Evolutionary conservation across 2,888 invertebrate genomes (phyloP).

Genomic region (Acanthosepion pharaonis): DNA sequence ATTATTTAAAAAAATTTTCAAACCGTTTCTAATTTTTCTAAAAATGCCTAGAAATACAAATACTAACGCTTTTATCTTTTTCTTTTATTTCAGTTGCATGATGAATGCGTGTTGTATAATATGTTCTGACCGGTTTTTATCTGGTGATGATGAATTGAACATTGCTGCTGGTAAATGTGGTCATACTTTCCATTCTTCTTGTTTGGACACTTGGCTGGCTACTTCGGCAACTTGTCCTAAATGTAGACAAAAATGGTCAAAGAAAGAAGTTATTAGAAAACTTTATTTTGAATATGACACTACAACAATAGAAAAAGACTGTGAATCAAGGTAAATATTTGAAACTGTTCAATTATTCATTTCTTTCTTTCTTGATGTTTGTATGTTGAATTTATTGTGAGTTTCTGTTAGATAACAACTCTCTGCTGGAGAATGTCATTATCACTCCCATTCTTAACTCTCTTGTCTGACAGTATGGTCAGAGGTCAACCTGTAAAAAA

Average conservation of each 20-base stretch:
- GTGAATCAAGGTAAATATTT: background rate
- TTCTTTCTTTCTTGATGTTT: no score
- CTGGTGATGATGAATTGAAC: background rate
- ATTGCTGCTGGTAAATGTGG: conserved; percentile 41
- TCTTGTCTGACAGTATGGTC: no score
- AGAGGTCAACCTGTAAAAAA: no score
- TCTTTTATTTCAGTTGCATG: background rate
- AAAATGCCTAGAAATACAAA: no score
- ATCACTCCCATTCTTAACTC: no score
- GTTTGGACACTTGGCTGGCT: conserved; percentile 24
- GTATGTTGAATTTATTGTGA: no score
- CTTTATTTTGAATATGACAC: conserved; percentile 43
- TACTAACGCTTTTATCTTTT: background rate
- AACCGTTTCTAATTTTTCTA: no score
- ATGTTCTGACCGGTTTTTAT: conserved; percentile 34
- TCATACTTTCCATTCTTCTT: conserved; percentile 42
- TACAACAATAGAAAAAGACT: background rate
- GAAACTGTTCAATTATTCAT: no score
- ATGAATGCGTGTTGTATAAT: conserved; percentile 42
- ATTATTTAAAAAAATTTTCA: no score
- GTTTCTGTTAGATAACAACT: no score
- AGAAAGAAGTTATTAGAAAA: conserved; percentile 14
- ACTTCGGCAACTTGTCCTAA: conserved; percentile 35
- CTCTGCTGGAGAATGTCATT: no score
- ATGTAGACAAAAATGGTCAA: background rate